Evolutionary conservation across 2,888 invertebrate species (phyloP), one percentile per base, ranked within the genome.

Genomic region (Oxyscelio sp.): DNA sequence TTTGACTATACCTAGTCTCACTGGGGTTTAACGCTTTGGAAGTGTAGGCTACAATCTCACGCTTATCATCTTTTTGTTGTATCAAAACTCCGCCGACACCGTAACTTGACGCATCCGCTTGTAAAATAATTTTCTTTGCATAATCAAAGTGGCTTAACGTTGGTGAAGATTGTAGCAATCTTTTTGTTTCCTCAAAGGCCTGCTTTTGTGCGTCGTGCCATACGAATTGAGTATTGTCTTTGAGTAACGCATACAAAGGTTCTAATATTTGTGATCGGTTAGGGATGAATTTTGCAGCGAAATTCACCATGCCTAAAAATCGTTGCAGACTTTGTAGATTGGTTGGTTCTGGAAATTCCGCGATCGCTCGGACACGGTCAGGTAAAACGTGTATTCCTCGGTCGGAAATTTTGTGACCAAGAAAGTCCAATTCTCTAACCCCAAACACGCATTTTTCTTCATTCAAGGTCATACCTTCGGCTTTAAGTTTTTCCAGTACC

Each of bases 111-210:
- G n/a, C n/a, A n/a, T n/a, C n/a, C n/a, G n/a, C n/a, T n/a, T n/a
- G n/a, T n/a, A n/a, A n/a, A n/a, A n/a, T n/a, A n/a, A n/a, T n/a
- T n/a, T n/a, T n/a, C n/a, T n/a, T n/a, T n/a, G n/a, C n/a, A n/a
- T n/a, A n/a, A n/a, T n/a, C n/a, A n/a, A n/a, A n/a, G n/a, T n/a
- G n/a, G n/a, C n/a, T n/a, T n/a, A n/a, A n/a, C n/a, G n/a, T n/a
- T n/a, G n/a, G n/a, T n/a, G n/a, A n/a, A n/a, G n/a, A n/a, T n/a
- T n/a, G n/a, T 8, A 93, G 48, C 21, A 85, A 34, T n/a, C 79
- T 8, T 78, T 93, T 93, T 31, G 92, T 66, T 50, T 83, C 31
- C 11, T 88, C 19, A 40, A 91, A 92, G 0, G 90, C 88, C 52
- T 79, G 31, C 24, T 86, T 43, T 52, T 89, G 87, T 8, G 17